Evolutionary conservation across 1,140 invertebrate genomes (phyloP).

Genomic region (Ceratosolen solmsi): DNA sequence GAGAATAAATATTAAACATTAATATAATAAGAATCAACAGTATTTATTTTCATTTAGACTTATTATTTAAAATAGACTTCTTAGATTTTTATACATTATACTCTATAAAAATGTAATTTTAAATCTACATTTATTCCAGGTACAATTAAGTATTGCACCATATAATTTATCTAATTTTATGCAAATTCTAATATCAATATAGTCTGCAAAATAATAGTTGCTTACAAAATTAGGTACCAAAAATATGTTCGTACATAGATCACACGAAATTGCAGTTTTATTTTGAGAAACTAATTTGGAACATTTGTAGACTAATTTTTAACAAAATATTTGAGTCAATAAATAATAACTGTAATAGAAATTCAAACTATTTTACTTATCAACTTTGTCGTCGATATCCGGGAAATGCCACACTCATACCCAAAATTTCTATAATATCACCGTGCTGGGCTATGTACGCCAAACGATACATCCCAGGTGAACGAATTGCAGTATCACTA

Average conservation of each 20-base stretch:
- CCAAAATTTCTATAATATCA: constrained; percentile 77
- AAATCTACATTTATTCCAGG: too few relatives aligned
- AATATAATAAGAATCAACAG: constrained; percentile 45
- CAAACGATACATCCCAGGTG: constrained; percentile 80
- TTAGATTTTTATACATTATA: too few relatives aligned
- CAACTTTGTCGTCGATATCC: constrained; percentile 58
- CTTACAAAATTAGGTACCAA: too few relatives aligned
- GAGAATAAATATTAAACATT: constrained; percentile 9
- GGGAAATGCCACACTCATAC: constrained; percentile 74
- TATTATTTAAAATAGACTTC: not conserved
- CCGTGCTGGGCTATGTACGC: constrained; percentile 83
- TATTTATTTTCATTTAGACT: constrained; percentile 51
- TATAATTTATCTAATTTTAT: too few relatives aligned
- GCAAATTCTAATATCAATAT: too few relatives aligned
- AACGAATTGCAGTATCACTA: constrained; percentile 76
- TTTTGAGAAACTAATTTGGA: too few relatives aligned
- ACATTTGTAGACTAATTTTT: too few relatives aligned
- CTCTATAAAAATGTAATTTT: too few relatives aligned
- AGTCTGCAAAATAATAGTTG: too few relatives aligned
- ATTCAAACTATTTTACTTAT: constrained; percentile 37
- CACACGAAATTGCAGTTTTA: too few relatives aligned
- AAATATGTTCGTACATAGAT: not conserved
- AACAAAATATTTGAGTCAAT: not conserved
- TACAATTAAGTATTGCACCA: too few relatives aligned
- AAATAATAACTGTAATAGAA: constrained; percentile 28